Base-by-base conservation (phyloP, 2,888 invertebrate species). In the Tiphia femorata region DNA sequence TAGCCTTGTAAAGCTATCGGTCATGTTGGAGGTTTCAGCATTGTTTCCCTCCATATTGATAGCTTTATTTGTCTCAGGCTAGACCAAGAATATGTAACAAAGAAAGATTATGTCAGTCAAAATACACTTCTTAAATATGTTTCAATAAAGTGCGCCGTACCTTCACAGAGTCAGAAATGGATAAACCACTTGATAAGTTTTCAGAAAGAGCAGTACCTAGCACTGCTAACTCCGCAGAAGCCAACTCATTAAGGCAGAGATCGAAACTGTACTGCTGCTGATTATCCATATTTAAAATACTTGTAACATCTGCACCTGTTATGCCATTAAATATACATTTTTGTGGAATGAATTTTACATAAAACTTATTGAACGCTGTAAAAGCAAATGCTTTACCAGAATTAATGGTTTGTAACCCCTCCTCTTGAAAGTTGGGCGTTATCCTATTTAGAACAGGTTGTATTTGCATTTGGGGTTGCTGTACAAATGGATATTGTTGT, bases 1-100 rank as follows among this genome's bases (percentile, higher is more conserved):
- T 46, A 87, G 72, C 64, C 84, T 83, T n/a, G 86, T 86, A 58
- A 88, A 85, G 74, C 87, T 87, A 61, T 88, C 87, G 2, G 86
- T 85, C 86, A 87, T 86, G 69, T 84, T 86, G 47, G 78, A 59
- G 14, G 49, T 65, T 47, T 75, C 77, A 12, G 35, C 44, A 35
- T 61, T 62, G 35, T 21, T 51, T 10, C 47, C 33, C 23, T 58
- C 70, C 7, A 49, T 49, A 19, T 62, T 64, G n/a, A 21, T 30
- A 29, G 46, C 64, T 47, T 60, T 67, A 12, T 27, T 56, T 17
- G 56, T 41, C 21, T 69, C 68, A 2, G 58, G 42, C 70, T 75
- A n/a, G n/a, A n/a, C n/a, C n/a, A n/a, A n/a, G n/a, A n/a, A n/a
- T n/a, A 58, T 16, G 30, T 12, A 19, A 40, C 12, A 48, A 46